Percentiles rank a stretch among this genome's conserved stretches.
Conservation (phyloP, 1,140 invertebrate species). For the Pseudachorutes palmiensis region DNA sequence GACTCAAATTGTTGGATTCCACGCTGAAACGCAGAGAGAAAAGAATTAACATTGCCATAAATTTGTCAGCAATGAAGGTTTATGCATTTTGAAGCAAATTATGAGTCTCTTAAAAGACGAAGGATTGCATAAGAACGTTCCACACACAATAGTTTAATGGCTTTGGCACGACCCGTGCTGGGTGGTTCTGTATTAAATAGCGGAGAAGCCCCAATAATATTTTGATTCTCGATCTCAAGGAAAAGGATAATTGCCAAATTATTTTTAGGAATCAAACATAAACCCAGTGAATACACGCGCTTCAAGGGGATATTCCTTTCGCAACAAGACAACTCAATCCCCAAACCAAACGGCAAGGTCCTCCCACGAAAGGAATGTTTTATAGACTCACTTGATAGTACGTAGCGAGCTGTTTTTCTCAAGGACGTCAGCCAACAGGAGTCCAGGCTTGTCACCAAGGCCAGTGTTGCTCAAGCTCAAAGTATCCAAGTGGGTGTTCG, state of each 20-base stretch:
- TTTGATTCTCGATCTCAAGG: constrained; percentile 11
- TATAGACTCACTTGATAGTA: constrained; percentile 63
- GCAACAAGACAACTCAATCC: background rate
- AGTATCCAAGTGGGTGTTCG: constrained; percentile 83
- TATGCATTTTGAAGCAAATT: background rate
- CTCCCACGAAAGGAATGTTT: background rate
- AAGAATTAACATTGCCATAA: background rate
- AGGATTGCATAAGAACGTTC: background rate
- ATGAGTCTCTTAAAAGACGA: background rate
- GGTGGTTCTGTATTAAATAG: too few species aligned
- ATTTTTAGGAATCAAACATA: background rate
- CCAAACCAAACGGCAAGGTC: background rate
- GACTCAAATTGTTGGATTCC: constrained; percentile 92
- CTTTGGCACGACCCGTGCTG: too few species aligned
- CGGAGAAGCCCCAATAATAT: constrained; percentile 18
- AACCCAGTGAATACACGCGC: background rate
- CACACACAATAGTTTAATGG: background rate
- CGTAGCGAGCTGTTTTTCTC: constrained; percentile 76
- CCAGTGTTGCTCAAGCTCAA: constrained; percentile 89
- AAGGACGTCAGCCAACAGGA: constrained; percentile 72
- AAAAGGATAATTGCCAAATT: constrained; percentile 19
- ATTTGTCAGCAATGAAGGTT: background rate
- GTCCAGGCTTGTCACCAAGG: constrained; percentile 76
- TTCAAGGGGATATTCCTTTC: background rate
- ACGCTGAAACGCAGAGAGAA: constrained; percentile 50